Evolutionary conservation across 2,113 vertebrate species (phyloP).

Genomic region (Semnornis frantzii): DNA sequence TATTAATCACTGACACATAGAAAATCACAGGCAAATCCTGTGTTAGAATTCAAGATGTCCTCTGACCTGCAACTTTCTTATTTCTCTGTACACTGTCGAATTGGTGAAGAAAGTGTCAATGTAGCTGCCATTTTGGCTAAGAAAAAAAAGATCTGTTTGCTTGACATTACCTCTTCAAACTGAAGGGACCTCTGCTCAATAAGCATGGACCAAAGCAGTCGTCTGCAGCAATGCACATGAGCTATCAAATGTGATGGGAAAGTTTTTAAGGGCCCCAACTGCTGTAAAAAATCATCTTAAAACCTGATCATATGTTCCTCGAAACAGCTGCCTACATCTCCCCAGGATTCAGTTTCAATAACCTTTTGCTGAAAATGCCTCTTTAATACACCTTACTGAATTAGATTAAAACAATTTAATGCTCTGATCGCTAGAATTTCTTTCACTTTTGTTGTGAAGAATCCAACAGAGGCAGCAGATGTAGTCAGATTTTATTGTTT

Average conservation of each 20-base stretch:
- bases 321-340: neutral
- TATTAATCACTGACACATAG: neutral
- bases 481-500: neutral
- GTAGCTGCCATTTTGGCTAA: neutral
- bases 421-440: neutral
- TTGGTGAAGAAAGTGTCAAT: neutral
- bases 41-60: neutral
- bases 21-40: neutral
- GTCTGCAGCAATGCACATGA: neutral
- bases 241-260: neutral
- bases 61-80: neutral
- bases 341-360: neutral
- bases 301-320: neutral
- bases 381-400: neutral
- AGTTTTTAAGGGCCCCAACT: neutral
- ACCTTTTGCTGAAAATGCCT: neutral
- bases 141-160: neutral
- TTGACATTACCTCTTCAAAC: neutral
- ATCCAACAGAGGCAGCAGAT: neutral
- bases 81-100: neutral
- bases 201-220: neutral
- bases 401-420: neutral
- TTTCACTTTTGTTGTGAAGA: neutral
- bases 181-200: neutral
- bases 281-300: constrained; percentile 4